Evolutionary conservation across 2,797 vertebrate species (phyloP), one percentile per base, ranked within the genome.

Genomic region (Gymnoscopelus microlampas): DNA sequence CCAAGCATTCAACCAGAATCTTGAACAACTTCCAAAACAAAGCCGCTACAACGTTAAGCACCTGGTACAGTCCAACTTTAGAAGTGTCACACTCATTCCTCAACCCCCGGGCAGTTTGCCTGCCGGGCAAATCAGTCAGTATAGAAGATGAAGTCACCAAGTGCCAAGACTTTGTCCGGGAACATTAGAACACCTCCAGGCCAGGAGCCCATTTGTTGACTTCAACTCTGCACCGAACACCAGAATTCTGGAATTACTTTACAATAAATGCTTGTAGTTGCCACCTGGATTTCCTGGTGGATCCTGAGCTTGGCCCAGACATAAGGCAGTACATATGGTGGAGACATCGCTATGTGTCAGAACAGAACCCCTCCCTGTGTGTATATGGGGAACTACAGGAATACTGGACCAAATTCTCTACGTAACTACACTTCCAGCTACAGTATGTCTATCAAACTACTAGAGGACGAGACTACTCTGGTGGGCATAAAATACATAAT

Each of bases 21-120:
- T 76, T 78, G 39, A 79, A 74, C 78, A 79, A 74, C 63, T 68
- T 69, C 71, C 35, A 67, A 67, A 66, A 79, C 57, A 77, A 72
- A 35, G 58, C 76, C 51, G 44, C 53, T 49, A 72, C 63, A 73
- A 68, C 63, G 64, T 50, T 68, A 58, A 49, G 69, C 67, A 80
- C 54, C 15, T 59, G 49, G 35, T 19, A 44, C 53, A 48, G 64
- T 63, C 61, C 56, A 55, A 59, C 51, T 66, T 57, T 23, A 61
- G 11, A 66, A 69, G 71, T 10, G 60, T 48, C 2, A 53, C 49
- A 74, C n/a, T 23, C 48, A 47, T 53, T 56, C 24, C 51, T 56
- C 48, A 49, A 62, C 53, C 51, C 32, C 24, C 73, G 58, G 39
- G 63, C 7, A 53, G 23, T 68, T 60, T 63, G 11, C 39, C 53